These are phyloP conservation scores for Tokudaia muenninki DNA, from an alignment of 2,797 vertebrate genomes.

Conservation along the genomic window DNA sequence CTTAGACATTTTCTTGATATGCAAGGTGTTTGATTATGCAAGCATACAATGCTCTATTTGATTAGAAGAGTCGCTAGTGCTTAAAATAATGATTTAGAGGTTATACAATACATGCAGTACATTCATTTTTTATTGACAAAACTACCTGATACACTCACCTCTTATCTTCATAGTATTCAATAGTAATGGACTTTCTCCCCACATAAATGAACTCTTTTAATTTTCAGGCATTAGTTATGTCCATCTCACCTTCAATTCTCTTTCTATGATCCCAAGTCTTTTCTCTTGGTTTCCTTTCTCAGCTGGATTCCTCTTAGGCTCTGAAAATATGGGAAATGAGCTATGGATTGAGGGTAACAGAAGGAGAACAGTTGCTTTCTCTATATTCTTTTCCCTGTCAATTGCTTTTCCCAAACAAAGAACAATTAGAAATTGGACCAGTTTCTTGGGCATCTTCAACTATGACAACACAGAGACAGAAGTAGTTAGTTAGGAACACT, in stretches of 20 bases:
- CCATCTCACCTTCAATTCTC: not conserved
- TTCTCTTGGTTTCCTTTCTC: not conserved
- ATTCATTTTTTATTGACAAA: not conserved
- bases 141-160: not conserved
- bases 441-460: not conserved
- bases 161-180: not conserved
- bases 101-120: not conserved
- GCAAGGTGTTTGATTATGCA: not conserved
- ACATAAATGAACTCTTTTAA: not conserved
- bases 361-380: not conserved
- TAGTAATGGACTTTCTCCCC: not conserved
- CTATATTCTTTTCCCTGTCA: not conserved
- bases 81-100: not conserved
- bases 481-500: not conserved
- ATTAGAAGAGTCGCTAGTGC: not conserved
- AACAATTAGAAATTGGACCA: not conserved
- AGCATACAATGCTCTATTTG: not conserved
- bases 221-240: not conserved
- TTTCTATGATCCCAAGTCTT: not conserved
- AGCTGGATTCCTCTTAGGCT: not conserved
- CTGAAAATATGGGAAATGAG: fast-evolving
- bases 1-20: not conserved
- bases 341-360: not conserved
- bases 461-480: not conserved
- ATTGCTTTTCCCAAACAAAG: not conserved